phyloP scores from a whole-genome alignment of 2,888 invertebrate species.

The Hylaea fasciaria region DNA sequence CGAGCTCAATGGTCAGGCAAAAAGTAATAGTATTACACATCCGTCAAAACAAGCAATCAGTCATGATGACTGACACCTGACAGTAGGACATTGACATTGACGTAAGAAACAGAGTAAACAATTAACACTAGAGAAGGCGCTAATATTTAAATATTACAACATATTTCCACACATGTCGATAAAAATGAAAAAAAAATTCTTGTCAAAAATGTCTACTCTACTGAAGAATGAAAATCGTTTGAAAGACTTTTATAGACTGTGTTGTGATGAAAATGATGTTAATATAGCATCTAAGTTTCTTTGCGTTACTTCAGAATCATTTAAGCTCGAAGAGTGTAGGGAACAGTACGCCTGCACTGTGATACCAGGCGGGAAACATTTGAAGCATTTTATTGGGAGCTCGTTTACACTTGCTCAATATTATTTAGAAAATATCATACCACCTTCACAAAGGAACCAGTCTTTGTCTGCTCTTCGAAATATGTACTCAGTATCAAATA shows the following conservation, averaged over 20 bases:
- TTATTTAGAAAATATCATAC: conserved; percentile 15
- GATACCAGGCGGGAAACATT: neutral
- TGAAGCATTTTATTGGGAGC: conserved; percentile 51
- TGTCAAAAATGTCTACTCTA: conserved; percentile 49
- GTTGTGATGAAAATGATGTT: conserved; percentile 44
- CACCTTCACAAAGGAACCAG: neutral
- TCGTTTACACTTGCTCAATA: conserved; percentile 39
- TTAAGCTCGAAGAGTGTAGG: conserved; percentile 52
- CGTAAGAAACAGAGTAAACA: no score
- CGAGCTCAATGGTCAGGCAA: no score
- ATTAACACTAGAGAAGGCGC: no score
- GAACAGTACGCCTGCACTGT: conserved; percentile 2
- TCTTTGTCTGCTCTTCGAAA: conserved; percentile 15
- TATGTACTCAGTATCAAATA: conserved; percentile 44
- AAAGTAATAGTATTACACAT: no score
- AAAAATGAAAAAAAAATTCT: conserved; percentile 64
- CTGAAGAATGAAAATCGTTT: conserved; percentile 51
- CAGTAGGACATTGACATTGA: no score
- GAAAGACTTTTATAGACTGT: conserved; percentile 58
- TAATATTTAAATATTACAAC: no score
- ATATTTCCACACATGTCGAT: conserved; percentile 66
- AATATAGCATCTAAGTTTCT: conserved; percentile 60
- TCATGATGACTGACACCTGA: no score
- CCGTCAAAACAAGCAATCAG: no score
- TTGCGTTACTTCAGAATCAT: conserved; percentile 51